A percentile compares a stretch with the other conserved stretches of the same genome.
phyloP scores from a whole-genome alignment of 1,140 invertebrate genomes.

The Pseudomyrmex sp. region DNA sequence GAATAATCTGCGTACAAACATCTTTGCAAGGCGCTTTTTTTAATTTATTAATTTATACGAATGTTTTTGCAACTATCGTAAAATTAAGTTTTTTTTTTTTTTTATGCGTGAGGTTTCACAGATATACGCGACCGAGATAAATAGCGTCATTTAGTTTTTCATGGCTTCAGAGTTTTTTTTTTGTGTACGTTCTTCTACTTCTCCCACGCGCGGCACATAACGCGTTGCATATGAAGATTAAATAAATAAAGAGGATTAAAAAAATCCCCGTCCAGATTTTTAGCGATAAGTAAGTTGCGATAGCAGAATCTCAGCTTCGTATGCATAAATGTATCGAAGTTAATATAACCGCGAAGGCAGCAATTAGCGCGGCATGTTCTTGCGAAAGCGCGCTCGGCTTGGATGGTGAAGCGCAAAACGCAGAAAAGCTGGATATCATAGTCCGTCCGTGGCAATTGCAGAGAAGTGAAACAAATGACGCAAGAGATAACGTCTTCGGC shows the following conservation, averaged over 20 bases:
- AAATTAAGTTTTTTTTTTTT: too few relatives aligned
- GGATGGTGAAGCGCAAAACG: constrained; percentile 17
- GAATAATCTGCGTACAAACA: background rate
- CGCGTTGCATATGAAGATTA: background rate
- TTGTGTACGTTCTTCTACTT: background rate
- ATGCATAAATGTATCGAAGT: constrained; percentile 55
- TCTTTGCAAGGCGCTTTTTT: background rate
- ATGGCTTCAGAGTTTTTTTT: background rate
- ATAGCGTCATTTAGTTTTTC: background rate
- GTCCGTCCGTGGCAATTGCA: background rate
- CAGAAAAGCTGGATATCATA: background rate
- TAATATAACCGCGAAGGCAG: constrained; percentile 44
- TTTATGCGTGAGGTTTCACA: too few relatives aligned
- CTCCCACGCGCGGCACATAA: background rate
- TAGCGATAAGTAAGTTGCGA: constrained; percentile 35
- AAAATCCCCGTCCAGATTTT: background rate
- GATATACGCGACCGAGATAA: too few relatives aligned
- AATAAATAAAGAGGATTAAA: constrained; percentile 7
- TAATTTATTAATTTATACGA: background rate
- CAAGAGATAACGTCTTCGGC: constrained; percentile 56
- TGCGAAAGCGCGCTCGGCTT: constrained; percentile 48
- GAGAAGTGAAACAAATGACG: constrained; percentile 23
- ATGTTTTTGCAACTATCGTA: too few relatives aligned
- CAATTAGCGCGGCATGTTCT: constrained; percentile 58
- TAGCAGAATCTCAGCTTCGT: constrained; percentile 37